Base-by-base conservation (phyloP, 2,113 vertebrate genomes). In the Excalfactoria chinensis region DNA sequence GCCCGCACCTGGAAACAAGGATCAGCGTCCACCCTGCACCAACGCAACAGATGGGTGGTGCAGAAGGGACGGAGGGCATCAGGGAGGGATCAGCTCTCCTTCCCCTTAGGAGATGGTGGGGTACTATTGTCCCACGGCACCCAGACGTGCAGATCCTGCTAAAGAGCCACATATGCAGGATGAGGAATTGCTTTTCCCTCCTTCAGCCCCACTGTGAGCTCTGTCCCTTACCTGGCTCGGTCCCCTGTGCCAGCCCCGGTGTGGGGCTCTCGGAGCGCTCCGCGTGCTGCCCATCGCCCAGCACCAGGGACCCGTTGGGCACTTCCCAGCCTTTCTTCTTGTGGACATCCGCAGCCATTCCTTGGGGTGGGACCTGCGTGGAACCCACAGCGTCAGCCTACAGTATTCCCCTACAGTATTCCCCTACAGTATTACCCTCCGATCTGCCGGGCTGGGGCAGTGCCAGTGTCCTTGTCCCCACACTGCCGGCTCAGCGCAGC, bases 221-320 rank as follows among this genome's bases (percentile, higher is more conserved):
- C 86, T 91, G 83, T 37, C 72, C 96, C 62, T 0, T 97, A 99
- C 99, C 99, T 97, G 99, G 99, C 95, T 99, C 99, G 0, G 98
- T 99, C 67, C 99, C 99, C 91, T 99, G 98, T 8, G 98, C 98
- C 96, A 99, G 97, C 40, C 98, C 98, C 0, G 99, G 99, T 0
- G 98, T 99, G 67, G 99, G 99, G 95, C 99, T 99, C 67, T 99
- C 99, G 0, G 98, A 98, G 81, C 99, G 97, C 35, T 99, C 98
- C 1, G 60, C 5, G 25, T 97, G 98, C 62, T 98, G 97, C 73
- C 91, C 98, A 70, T 98, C 98, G 53, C 96, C 94, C 0, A 98
- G 98, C 0, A 95, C 97, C 94, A 99, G 92, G 4, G 93, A 96
- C 21, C 97, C 98, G 37, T 98, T 98, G 32, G 95, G 90, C 56